Evolutionary conservation across 2,113 vertebrate species (phyloP).

Genomic region (Shinisaurus crocodilurus): DNA sequence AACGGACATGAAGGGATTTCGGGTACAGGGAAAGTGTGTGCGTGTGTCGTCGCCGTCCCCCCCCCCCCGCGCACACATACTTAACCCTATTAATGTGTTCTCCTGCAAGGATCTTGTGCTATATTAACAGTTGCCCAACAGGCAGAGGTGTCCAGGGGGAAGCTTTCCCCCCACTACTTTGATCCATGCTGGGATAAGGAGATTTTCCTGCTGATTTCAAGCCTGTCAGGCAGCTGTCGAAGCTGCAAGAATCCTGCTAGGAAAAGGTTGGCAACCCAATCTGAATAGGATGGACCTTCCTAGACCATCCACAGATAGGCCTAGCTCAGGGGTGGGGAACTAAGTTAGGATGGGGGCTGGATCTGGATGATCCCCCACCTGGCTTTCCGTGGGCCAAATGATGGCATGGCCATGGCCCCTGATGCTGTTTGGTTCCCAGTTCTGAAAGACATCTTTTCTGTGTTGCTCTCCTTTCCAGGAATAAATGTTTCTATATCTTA

Average conservation of each 20-base stretch:
- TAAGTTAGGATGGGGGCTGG: too few species aligned
- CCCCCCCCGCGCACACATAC: neutral
- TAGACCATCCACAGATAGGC: neutral
- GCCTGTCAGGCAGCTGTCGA: neutral
- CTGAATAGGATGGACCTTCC: neutral
- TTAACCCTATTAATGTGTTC: neutral
- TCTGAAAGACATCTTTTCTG: neutral
- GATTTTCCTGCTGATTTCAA: neutral
- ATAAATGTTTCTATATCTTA: neutral
- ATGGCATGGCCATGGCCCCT: too few species aligned
- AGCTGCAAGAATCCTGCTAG: neutral
- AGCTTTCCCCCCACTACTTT: neutral
- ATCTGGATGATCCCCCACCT: too few species aligned
- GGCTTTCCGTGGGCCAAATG: too few species aligned
- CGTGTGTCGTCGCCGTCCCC: too few species aligned
- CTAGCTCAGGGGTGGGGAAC: too few species aligned
- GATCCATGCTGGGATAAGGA: neutral
- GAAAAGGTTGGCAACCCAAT: neutral
- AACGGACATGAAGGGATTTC: neutral
- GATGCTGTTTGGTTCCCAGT: too few species aligned
- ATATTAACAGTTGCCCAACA: neutral
- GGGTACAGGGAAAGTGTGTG: neutral
- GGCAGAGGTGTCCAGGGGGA: too few species aligned
- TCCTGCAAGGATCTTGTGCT: neutral
- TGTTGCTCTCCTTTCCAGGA: neutral